Percentiles rank a stretch among this genome's conserved stretches.
Evolutionary conservation across 2,797 vertebrate genomes (phyloP).

Genomic region (Chelmon rostratus): DNA sequence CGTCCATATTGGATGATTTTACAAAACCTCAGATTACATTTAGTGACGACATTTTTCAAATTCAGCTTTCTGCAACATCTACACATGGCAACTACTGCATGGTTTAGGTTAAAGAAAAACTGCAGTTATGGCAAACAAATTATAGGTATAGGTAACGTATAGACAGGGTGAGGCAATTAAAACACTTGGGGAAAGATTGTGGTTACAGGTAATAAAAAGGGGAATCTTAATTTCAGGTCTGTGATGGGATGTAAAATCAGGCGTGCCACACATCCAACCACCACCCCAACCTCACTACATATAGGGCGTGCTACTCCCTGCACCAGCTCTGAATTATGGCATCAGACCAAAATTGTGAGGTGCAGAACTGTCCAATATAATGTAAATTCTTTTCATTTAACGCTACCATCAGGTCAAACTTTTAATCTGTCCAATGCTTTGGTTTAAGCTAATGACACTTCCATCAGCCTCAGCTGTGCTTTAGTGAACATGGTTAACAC

Average conservation of each 20-base stretch:
- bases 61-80: not conserved
- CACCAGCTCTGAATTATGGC: not conserved
- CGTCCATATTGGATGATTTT: not conserved
- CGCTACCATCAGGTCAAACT: no score
- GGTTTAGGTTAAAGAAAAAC: not conserved
- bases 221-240: not conserved
- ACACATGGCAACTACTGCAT: not conserved
- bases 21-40: no score
- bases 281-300: not conserved
- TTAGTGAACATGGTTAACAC: not conserved
- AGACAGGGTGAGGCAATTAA: not conserved
- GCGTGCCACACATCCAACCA: not conserved
- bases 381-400: no score
- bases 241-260: not conserved
- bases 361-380: not conserved
- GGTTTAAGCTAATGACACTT: no score
- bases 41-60: no score
- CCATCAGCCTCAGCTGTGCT: no score
- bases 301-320: not conserved
- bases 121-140: not conserved
- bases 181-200: not conserved
- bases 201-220: not conserved
- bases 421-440: no score
- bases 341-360: not conserved
- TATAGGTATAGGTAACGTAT: not conserved